phyloP scores from a whole-genome alignment of 2,888 invertebrate genomes.

The Lasioglossum zephyrum region DNA sequence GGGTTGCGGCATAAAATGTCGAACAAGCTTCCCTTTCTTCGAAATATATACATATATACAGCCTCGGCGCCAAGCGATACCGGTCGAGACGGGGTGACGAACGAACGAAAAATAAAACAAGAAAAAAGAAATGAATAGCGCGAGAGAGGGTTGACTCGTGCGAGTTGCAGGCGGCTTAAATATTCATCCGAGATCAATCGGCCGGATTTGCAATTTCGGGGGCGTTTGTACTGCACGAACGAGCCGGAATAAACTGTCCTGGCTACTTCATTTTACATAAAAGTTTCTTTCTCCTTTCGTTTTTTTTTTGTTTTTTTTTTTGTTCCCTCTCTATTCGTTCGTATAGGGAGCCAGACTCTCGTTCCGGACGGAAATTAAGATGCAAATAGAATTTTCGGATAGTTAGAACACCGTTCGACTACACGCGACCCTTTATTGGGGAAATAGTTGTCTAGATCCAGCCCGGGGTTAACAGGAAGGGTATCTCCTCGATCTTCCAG shows the following conservation, averaged over 20 bases:
- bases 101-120: background rate
- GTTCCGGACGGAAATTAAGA: constrained; percentile 45
- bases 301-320: background rate
- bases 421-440: background rate
- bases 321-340: background rate
- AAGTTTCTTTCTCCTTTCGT: constrained; percentile 16
- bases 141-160: constrained; percentile 28
- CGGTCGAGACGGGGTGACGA: background rate
- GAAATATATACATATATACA: background rate
- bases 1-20: constrained; percentile 22
- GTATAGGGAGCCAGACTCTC: constrained; percentile 24
- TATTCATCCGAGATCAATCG: constrained; percentile 76
- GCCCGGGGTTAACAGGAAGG: background rate
- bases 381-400: constrained; percentile 58
- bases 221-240: constrained; percentile 62
- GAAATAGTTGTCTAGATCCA: background rate
- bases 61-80: background rate
- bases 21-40: background rate
- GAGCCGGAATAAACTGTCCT: constrained; percentile 62
- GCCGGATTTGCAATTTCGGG: constrained; percentile 66
- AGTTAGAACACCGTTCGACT: constrained; percentile 36
- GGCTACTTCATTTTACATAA: constrained; percentile 63
- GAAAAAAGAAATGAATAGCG: constrained; percentile 10
- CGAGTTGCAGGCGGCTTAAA: constrained; percentile 68
- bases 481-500: background rate